phyloP scores from a whole-genome alignment of 2,113 vertebrate genomes.

The Lasiurus cinereus region DNA sequence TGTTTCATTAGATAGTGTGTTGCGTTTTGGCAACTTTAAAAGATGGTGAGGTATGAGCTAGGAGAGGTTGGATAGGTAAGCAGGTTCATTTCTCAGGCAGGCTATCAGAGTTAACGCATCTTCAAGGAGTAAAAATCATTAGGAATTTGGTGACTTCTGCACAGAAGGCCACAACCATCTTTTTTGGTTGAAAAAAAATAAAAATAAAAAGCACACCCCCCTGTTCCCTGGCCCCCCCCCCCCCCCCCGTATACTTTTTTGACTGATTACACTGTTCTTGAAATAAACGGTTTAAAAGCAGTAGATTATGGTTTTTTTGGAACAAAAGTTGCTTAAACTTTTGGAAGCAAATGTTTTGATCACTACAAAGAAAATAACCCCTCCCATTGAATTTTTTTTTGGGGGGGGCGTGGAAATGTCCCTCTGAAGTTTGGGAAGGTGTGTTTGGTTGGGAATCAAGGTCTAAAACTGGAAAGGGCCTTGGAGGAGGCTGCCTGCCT shows the following conservation, averaged over 20 bases:
- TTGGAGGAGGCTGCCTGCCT: neutral
- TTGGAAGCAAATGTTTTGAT: slow-evolving; percentile 20
- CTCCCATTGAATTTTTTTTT: neutral
- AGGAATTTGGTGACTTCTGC: slow-evolving; percentile 30
- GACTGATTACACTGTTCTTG: neutral
- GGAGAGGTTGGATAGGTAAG: neutral
- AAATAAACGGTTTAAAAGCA: slow-evolving; percentile 33
- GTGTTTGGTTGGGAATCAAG: slow-evolving; percentile 5
- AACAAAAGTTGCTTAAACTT: slow-evolving; percentile 53
- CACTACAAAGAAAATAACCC: slow-evolving; percentile 11
- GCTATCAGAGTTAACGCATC: neutral
- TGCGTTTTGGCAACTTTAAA: slow-evolving; percentile 36
- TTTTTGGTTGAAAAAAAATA: neutral
- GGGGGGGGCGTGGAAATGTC: neutral
- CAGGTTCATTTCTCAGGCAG: neutral
- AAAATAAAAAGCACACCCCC: neutral
- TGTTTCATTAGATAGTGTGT: neutral
- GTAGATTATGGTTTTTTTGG: neutral
- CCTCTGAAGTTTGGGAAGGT: neutral
- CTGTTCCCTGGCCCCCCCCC: neutral
- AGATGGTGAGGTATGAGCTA: neutral
- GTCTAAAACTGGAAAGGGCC: slow-evolving; percentile 14
- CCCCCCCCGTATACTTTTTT: neutral
- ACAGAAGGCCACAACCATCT: neutral
- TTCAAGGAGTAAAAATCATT: neutral